These are phyloP conservation scores for Platygyra sinensis DNA, from an alignment of 64 coral and sea anemone genomes.

Conservation along the genomic window DNA sequence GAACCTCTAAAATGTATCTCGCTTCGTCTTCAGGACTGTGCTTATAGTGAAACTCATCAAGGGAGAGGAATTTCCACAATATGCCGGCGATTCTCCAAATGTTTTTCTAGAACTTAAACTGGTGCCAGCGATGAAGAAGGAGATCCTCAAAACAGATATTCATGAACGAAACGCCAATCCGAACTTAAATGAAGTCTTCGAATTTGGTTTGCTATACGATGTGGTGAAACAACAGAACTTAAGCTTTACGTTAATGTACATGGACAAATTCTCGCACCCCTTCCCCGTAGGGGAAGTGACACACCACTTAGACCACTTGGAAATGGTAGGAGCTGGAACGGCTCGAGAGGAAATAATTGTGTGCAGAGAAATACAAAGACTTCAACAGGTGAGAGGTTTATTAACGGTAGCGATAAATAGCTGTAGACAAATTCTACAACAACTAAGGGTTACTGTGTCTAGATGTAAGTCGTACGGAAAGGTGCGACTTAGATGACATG, in stretches of 20 bases:
- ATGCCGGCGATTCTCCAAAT: slow-evolving; percentile 75
- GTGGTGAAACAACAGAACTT: slow-evolving; percentile 68
- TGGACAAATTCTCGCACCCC: slow-evolving; percentile 90
- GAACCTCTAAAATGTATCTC: neutral
- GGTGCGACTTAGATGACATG: no score
- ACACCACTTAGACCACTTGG: slow-evolving; percentile 71
- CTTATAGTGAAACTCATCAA: slow-evolving; percentile 84
- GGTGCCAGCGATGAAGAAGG: slow-evolving; percentile 80
- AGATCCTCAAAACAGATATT: slow-evolving; percentile 86
- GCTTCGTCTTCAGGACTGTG: slow-evolving; percentile 49
- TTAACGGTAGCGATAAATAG: neutral
- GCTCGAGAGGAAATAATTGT: slow-evolving; percentile 85
- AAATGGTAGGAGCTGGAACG: slow-evolving; percentile 49
- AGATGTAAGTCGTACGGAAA: neutral
- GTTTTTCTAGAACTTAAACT: slow-evolving; percentile 80
- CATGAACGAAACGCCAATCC: slow-evolving; percentile 86
- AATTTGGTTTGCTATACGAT: slow-evolving; percentile 81
- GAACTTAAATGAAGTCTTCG: slow-evolving; percentile 87
- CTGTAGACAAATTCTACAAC: neutral
- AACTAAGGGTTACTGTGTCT: neutral
- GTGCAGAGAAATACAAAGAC: slow-evolving; percentile 87
- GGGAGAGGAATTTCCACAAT: slow-evolving; percentile 88
- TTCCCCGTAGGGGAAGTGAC: slow-evolving; percentile 76
- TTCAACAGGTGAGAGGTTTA: slow-evolving; percentile 47
- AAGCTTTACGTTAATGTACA: slow-evolving; percentile 70